phyloP scores from a whole-genome alignment of 2,888 invertebrate species.

The Amblyjoppa proteus region DNA sequence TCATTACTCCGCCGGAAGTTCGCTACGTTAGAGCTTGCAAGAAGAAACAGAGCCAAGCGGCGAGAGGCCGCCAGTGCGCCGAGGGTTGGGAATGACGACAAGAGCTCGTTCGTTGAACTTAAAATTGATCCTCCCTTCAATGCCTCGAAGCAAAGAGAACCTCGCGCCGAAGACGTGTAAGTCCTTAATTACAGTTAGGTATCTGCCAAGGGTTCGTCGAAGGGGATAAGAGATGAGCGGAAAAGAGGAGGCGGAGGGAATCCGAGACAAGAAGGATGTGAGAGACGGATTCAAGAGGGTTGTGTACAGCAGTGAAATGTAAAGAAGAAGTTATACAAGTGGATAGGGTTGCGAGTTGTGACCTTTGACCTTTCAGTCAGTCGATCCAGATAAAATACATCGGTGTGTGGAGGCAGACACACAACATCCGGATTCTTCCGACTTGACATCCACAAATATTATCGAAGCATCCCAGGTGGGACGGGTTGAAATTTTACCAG shows the following conservation, averaged over 20 bases:
- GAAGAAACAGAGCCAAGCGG: constrained; percentile 27
- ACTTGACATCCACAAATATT: neutral
- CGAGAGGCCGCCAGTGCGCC: constrained; percentile 35
- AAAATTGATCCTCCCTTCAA: constrained; percentile 79
- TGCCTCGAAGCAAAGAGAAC: constrained; percentile 58
- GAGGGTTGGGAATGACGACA: constrained; percentile 68
- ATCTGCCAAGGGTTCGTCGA: constrained; percentile 56
- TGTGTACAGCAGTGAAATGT: neutral
- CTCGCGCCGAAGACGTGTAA: constrained; percentile 64
- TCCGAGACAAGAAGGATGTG: constrained; percentile 24
- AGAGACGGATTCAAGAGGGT: constrained; percentile 27
- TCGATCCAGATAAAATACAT: neutral
- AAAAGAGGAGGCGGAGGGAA: constrained; percentile 49
- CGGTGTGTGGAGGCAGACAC: neutral
- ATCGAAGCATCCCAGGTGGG: neutral
- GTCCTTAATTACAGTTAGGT: constrained; percentile 72
- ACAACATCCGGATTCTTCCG: neutral
- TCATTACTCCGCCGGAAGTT: constrained; percentile 69
- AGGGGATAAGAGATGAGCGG: constrained; percentile 29
- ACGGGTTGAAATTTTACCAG: neutral
- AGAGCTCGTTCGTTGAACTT: constrained; percentile 80
- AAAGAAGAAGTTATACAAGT: constrained; percentile 23
- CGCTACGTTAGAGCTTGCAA: constrained; percentile 56
- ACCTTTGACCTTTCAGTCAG: neutral
- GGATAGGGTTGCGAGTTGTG: constrained; percentile 7